A percentile compares a stretch with the other conserved stretches of the same genome.
phyloP scores from a whole-genome alignment of 1,140 invertebrate genomes.

The Drosophila willistoni region DNA sequence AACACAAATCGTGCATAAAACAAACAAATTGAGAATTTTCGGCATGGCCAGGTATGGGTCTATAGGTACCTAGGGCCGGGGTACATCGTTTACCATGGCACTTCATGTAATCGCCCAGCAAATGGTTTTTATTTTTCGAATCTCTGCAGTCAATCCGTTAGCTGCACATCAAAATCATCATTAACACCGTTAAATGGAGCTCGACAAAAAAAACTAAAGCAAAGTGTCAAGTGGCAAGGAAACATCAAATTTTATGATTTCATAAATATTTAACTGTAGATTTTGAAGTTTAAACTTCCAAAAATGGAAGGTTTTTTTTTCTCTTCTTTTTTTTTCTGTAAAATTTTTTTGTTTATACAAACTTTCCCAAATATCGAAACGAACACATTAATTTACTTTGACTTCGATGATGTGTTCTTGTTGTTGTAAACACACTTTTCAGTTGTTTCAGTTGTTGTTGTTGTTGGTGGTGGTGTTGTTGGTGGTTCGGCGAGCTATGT shows the following conservation, averaged over 20 bases:
- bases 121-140: slow-evolving; percentile 29
- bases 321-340: neutral
- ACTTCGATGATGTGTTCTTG: slow-evolving; percentile 38
- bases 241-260: slow-evolving; percentile 83
- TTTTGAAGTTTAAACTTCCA: slow-evolving; percentile 28
- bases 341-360: slow-evolving; percentile 62
- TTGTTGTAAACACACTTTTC: slow-evolving; percentile 61
- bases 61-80: neutral
- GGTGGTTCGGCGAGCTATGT: too few species aligned
- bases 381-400: slow-evolving; percentile 78
- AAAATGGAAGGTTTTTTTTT: slow-evolving; percentile 16
- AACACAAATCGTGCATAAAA: slow-evolving; percentile 67
- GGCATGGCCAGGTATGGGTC: neutral
- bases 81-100: slow-evolving; percentile 31
- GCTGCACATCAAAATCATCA: slow-evolving; percentile 82
- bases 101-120: slow-evolving; percentile 70
- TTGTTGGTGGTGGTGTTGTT: slow-evolving; percentile 30
- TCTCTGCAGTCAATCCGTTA: slow-evolving; percentile 68
- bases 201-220: slow-evolving; percentile 37
- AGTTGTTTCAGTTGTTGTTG: slow-evolving; percentile 5
- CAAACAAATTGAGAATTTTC: slow-evolving; percentile 53
- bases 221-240: slow-evolving; percentile 74
- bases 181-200: slow-evolving; percentile 56
- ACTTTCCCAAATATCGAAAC: slow-evolving; percentile 55
- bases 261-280: slow-evolving; percentile 75